phyloP scores from a whole-genome alignment of 2,797 vertebrate genomes.

The Tolypeutes matacus region DNA sequence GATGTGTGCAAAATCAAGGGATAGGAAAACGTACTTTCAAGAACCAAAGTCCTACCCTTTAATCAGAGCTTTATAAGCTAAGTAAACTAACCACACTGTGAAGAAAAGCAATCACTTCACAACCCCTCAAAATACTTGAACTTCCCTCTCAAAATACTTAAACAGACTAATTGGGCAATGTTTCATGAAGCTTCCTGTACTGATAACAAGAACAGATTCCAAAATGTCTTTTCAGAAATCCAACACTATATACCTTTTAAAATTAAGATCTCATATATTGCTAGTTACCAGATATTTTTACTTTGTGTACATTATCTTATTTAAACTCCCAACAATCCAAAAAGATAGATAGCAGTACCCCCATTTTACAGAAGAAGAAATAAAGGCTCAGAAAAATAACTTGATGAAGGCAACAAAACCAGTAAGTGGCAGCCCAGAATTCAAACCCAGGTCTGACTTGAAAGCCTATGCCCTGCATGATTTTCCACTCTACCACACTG shows the following conservation, averaged over 20 bases:
- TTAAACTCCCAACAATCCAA: constrained; percentile 39
- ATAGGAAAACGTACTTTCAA: constrained; percentile 57
- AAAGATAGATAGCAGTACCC: background rate
- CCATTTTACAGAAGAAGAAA: constrained; percentile 21
- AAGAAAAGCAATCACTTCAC: background rate
- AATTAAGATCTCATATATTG: background rate
- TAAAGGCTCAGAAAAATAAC: constrained; percentile 17
- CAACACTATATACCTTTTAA: background rate
- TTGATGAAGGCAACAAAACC: background rate
- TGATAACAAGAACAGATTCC: background rate
- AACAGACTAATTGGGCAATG: background rate
- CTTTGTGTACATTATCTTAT: background rate
- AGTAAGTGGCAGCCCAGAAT: background rate
- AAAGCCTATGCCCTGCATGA: background rate
- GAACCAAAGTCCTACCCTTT: constrained; percentile 1
- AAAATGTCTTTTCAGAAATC: constrained; percentile 31
- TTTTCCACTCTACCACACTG: background rate
- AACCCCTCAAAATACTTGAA: no score
- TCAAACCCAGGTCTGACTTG: background rate
- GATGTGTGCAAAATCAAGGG: constrained; percentile 59
- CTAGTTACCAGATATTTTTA: constrained; percentile 18
- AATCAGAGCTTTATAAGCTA: constrained; percentile 33
- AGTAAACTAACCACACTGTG: background rate
- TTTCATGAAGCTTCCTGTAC: background rate
- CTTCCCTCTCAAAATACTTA: background rate